Conservation (phyloP, 2,888 invertebrate genomes). For the Eupithecia pulchellata region DNA sequence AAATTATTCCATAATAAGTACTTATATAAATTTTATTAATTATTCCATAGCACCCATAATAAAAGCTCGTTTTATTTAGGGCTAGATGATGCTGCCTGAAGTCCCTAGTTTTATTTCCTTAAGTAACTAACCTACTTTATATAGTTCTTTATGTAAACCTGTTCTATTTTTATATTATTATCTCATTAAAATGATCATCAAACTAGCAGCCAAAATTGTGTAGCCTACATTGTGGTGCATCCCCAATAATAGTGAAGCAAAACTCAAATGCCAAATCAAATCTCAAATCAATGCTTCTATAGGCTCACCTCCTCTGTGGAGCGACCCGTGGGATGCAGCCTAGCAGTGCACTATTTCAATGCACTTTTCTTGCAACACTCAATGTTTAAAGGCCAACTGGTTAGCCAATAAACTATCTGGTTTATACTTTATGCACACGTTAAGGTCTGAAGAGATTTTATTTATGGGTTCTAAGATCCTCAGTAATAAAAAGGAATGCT, state of each 20-base stretch:
- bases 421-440: not conserved
- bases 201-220: not conserved
- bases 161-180: too few relatives aligned
- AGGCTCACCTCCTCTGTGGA: not conserved
- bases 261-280: too few relatives aligned
- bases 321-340: not conserved
- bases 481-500: not conserved
- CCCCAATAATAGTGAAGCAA: not conserved
- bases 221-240: not conserved
- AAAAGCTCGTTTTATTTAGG: too few relatives aligned
- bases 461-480: not conserved
- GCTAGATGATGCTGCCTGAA: too few relatives aligned
- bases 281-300: too few relatives aligned
- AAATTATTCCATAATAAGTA: too few relatives aligned
- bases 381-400: conserved; percentile 41
- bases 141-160: too few relatives aligned
- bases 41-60: too few relatives aligned
- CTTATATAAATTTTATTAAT: too few relatives aligned
- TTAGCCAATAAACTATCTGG: not conserved
- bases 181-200: too few relatives aligned
- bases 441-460: not conserved
- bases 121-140: too few relatives aligned
- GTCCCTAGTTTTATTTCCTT: not conserved
- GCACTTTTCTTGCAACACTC: conserved; percentile 29
- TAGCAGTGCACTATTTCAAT: conserved; percentile 34